phyloP scores from a whole-genome alignment of 2,113 vertebrate genomes.

The Eupsittula cactorum region DNA sequence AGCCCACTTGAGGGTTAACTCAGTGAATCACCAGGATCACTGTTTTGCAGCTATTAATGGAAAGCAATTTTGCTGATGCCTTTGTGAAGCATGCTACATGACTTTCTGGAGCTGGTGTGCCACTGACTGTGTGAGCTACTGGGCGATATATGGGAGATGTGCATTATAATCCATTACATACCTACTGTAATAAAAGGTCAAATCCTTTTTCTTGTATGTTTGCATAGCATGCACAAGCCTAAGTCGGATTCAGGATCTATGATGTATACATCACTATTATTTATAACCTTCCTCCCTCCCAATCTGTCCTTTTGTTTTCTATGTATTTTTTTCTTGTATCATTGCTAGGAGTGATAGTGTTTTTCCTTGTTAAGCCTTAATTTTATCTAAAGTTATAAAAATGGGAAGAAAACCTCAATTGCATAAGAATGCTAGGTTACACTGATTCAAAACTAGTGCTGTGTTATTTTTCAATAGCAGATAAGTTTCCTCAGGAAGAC shows the following conservation, averaged over 20 bases:
- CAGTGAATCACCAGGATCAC: not conserved
- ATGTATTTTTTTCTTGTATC: not conserved
- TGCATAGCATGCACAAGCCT: not conserved
- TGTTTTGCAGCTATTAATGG: not conserved
- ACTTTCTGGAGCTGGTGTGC: not conserved
- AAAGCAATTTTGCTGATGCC: not conserved
- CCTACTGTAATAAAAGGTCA: not conserved
- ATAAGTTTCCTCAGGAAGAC: not conserved
- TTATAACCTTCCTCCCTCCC: not conserved
- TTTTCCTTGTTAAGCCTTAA: not conserved
- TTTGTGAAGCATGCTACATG: fast-evolving
- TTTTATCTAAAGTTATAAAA: not conserved
- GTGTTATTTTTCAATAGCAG: not conserved
- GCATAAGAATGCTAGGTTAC: not conserved
- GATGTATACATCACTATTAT: not conserved
- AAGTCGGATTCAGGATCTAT: not conserved
- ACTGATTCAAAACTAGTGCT: not conserved
- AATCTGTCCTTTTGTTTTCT: not conserved
- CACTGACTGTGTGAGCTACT: not conserved
- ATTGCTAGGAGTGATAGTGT: fast-evolving
- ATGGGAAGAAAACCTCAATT: not conserved
- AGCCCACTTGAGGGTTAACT: not conserved
- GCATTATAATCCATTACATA: not conserved
- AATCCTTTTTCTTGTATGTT: not conserved
- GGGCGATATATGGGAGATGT: not conserved